Evolutionary conservation across 2,888 invertebrate genomes (phyloP), one percentile per base, ranked within the genome.

Genomic region (Ptilodon capucinus): DNA sequence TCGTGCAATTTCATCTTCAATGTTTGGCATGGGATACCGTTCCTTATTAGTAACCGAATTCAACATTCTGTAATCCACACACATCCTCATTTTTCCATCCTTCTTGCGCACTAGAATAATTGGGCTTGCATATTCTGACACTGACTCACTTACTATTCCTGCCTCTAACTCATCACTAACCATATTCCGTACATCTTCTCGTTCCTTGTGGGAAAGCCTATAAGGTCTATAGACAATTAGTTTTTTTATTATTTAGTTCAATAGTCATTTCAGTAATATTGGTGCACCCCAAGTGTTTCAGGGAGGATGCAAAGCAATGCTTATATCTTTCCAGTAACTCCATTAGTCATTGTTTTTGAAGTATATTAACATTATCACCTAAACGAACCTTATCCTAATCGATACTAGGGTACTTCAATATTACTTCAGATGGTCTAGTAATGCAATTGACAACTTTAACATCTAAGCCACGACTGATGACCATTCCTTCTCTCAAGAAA

Each of bases 1-100:
- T 0, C 48, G 4, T 1, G 43, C 35, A 11, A 48, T 53, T 35
- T 65, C 60, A 18, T 64, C 64, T 0, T 65, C 68, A 1, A 65
- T 63, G 0, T 50, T 38, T 0, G 59, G 63, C 36, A 63, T 51
- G 0, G 60, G 61, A 13, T 57, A 65, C 4, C 57, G 17, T 11
- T 62, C 63, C 7, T 61, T 63, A 0, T 54, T 34, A 0, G 67
- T 63, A 0, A 40, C 11, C 5, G 44, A 44, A 42, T 42, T 47
- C 0, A 42, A 5, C 16, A 34, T 4, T 16, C 46, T 13, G 14
- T 46, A 42, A 9, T 46, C 46, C 0, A 46, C 17, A 14, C 46
- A 46, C n/a, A 46, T 2, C 7, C 42, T 14, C 5, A 39, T 1
- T 4, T 21, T 17, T 6, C 39, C 42, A 1, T 47, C 42, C 25